Conservation (phyloP, 2,888 invertebrate genomes). For the Hybos culiciformis region DNA sequence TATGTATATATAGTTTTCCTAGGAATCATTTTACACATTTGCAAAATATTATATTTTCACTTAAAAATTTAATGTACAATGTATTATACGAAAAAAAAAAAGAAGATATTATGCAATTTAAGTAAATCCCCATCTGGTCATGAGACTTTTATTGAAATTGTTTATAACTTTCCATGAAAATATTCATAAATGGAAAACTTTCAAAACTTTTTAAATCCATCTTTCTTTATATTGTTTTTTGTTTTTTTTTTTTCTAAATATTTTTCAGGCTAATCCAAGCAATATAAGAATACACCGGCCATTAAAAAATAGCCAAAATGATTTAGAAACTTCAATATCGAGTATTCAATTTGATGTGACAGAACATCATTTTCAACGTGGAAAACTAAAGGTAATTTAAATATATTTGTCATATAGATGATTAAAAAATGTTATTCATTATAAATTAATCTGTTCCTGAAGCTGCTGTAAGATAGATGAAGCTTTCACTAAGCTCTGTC, state of each 20-base stretch:
- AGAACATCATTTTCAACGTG: constrained; percentile 38
- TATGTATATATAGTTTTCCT: no score
- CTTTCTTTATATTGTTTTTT: background rate
- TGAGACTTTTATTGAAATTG: background rate
- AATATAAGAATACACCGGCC: constrained; percentile 31
- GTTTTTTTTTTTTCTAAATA: background rate
- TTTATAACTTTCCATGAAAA: background rate
- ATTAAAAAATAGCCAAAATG: constrained; percentile 24
- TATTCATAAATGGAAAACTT: no score
- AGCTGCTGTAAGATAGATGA: background rate
- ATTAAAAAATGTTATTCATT: background rate
- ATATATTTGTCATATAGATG: background rate
- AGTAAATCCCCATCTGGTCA: background rate
- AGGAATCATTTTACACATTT: no score
- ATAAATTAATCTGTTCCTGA: background rate
- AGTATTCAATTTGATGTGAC: constrained; percentile 41
- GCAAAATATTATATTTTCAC: no score
- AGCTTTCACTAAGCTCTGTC: background rate
- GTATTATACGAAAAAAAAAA: background rate
- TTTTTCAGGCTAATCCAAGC: constrained; percentile 27
- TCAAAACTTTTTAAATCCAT: no score
- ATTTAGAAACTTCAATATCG: constrained; percentile 38
- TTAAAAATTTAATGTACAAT: no score
- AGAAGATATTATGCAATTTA: background rate
- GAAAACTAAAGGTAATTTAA: constrained; percentile 38